A percentile compares a stretch with the other conserved stretches of the same genome.
Evolutionary conservation across 2,113 vertebrate species (phyloP).

Genomic region (Saguinus imperator): DNA sequence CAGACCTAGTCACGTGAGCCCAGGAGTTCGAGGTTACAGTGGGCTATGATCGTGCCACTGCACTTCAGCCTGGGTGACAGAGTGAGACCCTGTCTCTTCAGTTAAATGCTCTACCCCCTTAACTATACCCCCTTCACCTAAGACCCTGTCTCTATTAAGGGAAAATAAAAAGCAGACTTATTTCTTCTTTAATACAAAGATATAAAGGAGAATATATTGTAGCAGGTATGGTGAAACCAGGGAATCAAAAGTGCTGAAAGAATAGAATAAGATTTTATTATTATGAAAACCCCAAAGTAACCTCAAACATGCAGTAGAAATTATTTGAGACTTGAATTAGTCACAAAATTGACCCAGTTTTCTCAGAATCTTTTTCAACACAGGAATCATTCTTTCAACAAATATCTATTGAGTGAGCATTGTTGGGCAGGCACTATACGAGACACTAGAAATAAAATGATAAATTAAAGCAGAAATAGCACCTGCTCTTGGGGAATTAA

Average conservation of each 20-base stretch:
- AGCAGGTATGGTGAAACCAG: background rate
- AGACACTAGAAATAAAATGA: background rate
- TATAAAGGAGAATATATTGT: background rate
- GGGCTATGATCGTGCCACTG: background rate
- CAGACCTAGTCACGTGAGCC: background rate
- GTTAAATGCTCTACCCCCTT: too few species aligned
- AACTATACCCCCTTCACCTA: too few species aligned
- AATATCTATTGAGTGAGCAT: background rate
- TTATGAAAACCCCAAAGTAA: background rate
- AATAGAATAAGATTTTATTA: constrained; percentile 31
- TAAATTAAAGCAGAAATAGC: background rate
- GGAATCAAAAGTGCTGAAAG: background rate
- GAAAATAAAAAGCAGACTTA: background rate
- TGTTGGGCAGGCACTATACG: background rate
- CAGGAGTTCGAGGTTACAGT: background rate
- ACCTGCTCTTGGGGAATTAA: background rate
- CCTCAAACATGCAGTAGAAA: background rate
- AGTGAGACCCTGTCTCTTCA: background rate
- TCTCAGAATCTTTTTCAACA: background rate
- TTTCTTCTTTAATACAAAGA: background rate
- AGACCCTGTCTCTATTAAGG: too few species aligned
- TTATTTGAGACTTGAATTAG: background rate
- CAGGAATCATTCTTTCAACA: background rate
- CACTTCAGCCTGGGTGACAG: background rate
- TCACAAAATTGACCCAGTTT: background rate